phyloP scores from a whole-genome alignment of 2,888 invertebrate genomes.

The Drosophila pseudotakahashii region DNA sequence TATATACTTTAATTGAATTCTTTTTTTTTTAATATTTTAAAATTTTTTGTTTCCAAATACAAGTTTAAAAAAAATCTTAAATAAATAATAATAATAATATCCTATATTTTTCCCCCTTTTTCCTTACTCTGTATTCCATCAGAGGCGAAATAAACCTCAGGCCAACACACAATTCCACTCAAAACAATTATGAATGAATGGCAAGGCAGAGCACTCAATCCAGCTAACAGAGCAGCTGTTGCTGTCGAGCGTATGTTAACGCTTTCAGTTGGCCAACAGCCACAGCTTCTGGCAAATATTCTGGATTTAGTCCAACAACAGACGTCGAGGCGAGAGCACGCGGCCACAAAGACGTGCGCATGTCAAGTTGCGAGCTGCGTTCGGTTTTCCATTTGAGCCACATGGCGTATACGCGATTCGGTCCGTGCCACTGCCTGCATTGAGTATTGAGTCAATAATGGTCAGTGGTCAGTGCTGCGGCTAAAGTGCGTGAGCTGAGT shows the following conservation, averaged over 20 bases:
- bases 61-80: too few species aligned
- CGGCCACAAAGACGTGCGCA: slow-evolving; percentile 52
- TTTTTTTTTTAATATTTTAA: too few species aligned
- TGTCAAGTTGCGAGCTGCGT: slow-evolving; percentile 41
- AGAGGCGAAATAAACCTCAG: neutral
- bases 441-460: slow-evolving; percentile 34
- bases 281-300: slow-evolving; percentile 60
- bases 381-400: slow-evolving; percentile 32
- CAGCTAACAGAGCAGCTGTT: slow-evolving; percentile 61
- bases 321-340: slow-evolving; percentile 64
- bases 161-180: slow-evolving; percentile 54
- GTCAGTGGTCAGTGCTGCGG: slow-evolving; percentile 37
- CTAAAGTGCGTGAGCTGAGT: slow-evolving; percentile 19
- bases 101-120: neutral
- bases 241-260: slow-evolving; percentile 52
- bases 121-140: slow-evolving; percentile 7
- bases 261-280: slow-evolving; percentile 48
- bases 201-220: slow-evolving; percentile 30
- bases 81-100: too few species aligned
- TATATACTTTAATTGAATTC: too few species aligned
- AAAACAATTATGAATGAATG: slow-evolving; percentile 74
- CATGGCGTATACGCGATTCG: slow-evolving; percentile 67
- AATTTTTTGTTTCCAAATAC: too few species aligned
- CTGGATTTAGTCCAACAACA: slow-evolving; percentile 55
- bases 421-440: slow-evolving; percentile 38